A percentile compares a stretch with the other conserved stretches of the same genome.
phyloP scores from a whole-genome alignment of 2,797 vertebrate genomes.

The Coccyzus lansbergi region DNA sequence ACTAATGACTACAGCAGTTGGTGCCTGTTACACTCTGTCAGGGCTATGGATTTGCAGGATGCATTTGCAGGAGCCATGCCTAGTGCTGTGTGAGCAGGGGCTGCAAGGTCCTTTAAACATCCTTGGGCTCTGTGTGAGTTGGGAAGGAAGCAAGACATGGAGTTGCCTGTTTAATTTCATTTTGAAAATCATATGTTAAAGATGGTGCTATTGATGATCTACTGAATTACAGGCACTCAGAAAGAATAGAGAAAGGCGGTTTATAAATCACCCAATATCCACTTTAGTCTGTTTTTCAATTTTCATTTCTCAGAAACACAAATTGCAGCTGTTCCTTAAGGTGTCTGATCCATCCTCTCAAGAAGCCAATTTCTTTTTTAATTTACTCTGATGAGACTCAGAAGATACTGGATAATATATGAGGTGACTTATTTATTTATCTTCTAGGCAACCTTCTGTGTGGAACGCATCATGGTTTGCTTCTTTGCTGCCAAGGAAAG shows the following conservation, averaged over 20 bases:
- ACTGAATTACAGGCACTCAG: constrained; percentile 47
- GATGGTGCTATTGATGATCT: constrained; percentile 54
- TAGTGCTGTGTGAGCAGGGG: neutral
- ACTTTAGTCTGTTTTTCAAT: constrained; percentile 60
- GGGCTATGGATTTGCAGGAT: neutral
- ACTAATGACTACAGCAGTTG: neutral
- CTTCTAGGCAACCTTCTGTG: constrained; percentile 11
- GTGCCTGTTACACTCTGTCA: neutral
- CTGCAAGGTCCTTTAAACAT: neutral
- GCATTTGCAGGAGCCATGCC: neutral
- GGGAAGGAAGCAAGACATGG: neutral
- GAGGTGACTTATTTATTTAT: constrained; percentile 43
- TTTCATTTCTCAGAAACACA: constrained; percentile 61
- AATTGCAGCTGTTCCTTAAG: constrained; percentile 64
- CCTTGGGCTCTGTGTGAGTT: neutral
- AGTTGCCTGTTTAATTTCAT: constrained; percentile 30
- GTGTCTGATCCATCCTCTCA: constrained; percentile 59
- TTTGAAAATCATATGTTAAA: constrained; percentile 55
- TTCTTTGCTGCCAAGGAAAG: neutral
- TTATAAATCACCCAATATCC: constrained; percentile 71
- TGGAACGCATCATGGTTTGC: neutral
- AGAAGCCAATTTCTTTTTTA: constrained; percentile 71
- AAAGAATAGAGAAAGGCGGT: constrained; percentile 38
- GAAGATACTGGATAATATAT: constrained; percentile 67
- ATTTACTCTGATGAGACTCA: constrained; percentile 65